Conservation (phyloP, 1,140 invertebrate genomes). For the Meloidogyne exigua region DNA sequence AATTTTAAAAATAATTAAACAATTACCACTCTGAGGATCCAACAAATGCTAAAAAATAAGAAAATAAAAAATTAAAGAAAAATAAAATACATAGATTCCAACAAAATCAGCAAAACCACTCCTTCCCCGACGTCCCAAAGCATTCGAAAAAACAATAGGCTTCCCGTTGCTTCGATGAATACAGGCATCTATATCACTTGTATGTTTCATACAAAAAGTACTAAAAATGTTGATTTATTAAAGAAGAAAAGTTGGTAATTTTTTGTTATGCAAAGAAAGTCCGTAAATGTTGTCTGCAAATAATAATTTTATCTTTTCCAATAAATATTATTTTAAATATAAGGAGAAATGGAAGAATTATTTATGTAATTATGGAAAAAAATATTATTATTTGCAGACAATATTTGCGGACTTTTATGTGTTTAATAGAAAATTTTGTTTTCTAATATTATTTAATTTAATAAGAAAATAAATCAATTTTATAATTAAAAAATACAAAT, state of each 20-base stretch:
- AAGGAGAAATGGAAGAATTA: too few species aligned
- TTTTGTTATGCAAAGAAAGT: too few species aligned
- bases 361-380: too few species aligned
- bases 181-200: background rate
- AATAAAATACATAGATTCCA: constrained; percentile 2
- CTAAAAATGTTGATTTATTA: background rate
- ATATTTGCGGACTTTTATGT: too few species aligned
- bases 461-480: too few species aligned
- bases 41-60: background rate
- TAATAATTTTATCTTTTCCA: too few species aligned
- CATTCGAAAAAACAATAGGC: background rate
- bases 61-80: background rate
- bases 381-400: too few species aligned
- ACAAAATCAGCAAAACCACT: background rate
- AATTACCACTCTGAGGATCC: background rate
- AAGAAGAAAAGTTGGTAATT: background rate
- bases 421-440: too few species aligned
- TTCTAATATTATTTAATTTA: too few species aligned
- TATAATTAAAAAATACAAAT: background rate
- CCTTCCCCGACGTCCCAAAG: background rate
- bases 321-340: too few species aligned
- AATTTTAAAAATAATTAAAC: background rate
- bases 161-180: background rate
- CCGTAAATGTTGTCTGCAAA: too few species aligned
- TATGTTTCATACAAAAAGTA: constrained; percentile 2